These are phyloP conservation scores for Philotrypesis tridentata DNA, from an alignment of 1,140 invertebrate species.

Conservation along the genomic window DNA sequence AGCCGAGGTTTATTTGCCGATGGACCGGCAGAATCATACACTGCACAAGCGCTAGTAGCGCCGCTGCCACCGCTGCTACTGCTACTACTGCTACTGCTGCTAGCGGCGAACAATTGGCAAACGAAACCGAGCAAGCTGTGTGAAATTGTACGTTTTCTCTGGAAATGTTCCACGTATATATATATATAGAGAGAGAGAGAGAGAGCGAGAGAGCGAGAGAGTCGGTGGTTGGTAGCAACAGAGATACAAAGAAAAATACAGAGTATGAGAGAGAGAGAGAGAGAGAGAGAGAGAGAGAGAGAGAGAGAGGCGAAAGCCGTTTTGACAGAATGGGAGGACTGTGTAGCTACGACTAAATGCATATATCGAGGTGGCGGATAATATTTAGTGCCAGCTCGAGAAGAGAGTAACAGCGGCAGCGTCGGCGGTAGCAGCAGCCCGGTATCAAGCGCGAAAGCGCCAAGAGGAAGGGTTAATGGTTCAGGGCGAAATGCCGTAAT, in stretches of 20 bases:
- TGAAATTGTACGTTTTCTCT: conserved; percentile 32
- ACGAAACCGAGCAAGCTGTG: conserved; percentile 8
- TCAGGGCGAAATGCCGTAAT: conserved; percentile 58
- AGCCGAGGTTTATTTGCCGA: conserved; percentile 29
- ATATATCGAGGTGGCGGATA: conserved; percentile 22
- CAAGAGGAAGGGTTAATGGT: conserved; percentile 59
- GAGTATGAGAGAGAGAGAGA: neutral
- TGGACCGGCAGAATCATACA: conserved; percentile 1
- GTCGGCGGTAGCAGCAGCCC: neutral
- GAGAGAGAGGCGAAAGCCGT: neutral
- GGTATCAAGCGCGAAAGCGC: conserved; percentile 46
- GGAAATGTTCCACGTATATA: neutral
- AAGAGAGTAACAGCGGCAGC: neutral
- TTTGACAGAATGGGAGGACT: neutral
- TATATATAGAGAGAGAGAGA: too few species aligned
- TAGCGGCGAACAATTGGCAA: conserved; percentile 13
- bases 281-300: neutral
- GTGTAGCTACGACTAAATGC: neutral
- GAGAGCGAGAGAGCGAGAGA: too few species aligned
- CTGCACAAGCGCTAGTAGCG: neutral
- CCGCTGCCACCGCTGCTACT: too few species aligned
- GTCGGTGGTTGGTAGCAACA: neutral
- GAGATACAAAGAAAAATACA: too few species aligned
- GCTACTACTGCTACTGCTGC: too few species aligned
- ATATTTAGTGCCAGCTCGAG: conserved; percentile 24